Conservation (phyloP, 2,113 vertebrate genomes). For the Gnathonemus echidnorhynchus region DNA sequence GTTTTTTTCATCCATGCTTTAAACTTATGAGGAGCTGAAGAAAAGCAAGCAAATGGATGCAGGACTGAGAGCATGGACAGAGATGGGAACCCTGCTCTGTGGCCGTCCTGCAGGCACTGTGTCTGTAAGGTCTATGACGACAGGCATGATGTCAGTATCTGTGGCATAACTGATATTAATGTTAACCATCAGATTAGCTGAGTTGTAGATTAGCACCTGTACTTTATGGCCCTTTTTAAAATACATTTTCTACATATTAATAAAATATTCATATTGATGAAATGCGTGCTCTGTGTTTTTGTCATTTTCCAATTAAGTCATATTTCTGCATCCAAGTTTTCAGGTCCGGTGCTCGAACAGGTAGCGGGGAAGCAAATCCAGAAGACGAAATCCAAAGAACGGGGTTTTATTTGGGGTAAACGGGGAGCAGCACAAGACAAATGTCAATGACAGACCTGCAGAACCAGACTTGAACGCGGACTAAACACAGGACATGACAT, state of each 20-base stretch:
- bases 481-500: too few relatives aligned
- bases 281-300: neutral
- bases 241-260: constrained; percentile 99
- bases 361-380: too few relatives aligned
- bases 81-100: neutral
- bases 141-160: constrained; percentile 44
- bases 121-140: constrained; percentile 40
- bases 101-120: constrained; percentile 5
- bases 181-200: constrained; percentile 81
- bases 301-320: neutral
- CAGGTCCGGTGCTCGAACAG: too few relatives aligned
- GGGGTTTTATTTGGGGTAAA: too few relatives aligned
- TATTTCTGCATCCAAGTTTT: neutral
- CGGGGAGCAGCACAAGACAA: too few relatives aligned
- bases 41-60: neutral
- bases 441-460: too few relatives aligned
- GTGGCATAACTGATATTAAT: constrained; percentile 66
- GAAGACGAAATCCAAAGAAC: too few relatives aligned
- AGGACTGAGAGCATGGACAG: neutral
- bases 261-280: constrained; percentile 85
- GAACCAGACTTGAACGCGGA: too few relatives aligned
- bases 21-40: neutral
- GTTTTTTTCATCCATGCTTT: neutral
- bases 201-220: constrained; percentile 88
- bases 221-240: constrained; percentile 99